Base-by-base conservation (phyloP, 1,140 invertebrate genomes). In the Tetragnatha versicolor region DNA sequence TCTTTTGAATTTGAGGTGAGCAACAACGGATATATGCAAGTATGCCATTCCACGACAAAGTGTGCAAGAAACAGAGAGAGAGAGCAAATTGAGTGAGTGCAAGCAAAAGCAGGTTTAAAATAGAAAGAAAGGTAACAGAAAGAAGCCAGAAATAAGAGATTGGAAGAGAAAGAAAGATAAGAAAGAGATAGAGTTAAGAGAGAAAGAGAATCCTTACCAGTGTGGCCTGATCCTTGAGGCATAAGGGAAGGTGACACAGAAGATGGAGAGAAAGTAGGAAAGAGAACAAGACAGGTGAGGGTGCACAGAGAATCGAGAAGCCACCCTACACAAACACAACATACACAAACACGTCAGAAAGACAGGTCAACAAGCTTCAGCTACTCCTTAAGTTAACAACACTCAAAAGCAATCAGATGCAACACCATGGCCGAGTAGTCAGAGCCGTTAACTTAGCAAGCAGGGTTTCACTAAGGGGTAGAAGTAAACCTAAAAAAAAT, bases 211-310 rank as follows among this genome's bases (percentile, higher is more conserved):
- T 68, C 65, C 76, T 79, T 79, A 79, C 76, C 76, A 68, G 76
- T 66, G 37, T 79, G 76, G 65, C 63, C 63, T 79, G 63, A 68
- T 69, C 65, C 63, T 61, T 68, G 63, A 58, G 65, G 63, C 65
- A 79, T 68, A 47, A 69, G 65, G 65, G 76, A 79, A 79, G 76
- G 76, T 79, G 76, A 68, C 49, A 79, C 76, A 60, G 76, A 68
- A 79, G 63, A 68, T 69, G 76, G 76, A 68, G 76, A 79, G 65
- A 79, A 79, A 79, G 76, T 79, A 45, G 76, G 76, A 79, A 79
- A 79, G 63, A 79, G 76, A 79, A 79, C 76, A 69, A 79, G 76
- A 69, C 76, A 79, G 65, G 76, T 79, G 51, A 79, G 65, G 53
- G 76, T 79, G 76, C 76, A 79, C 35, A 79, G 76, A 79, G 76